phyloP scores from a whole-genome alignment of 2,113 vertebrate species.

The Psilopsiagon aymara region DNA sequence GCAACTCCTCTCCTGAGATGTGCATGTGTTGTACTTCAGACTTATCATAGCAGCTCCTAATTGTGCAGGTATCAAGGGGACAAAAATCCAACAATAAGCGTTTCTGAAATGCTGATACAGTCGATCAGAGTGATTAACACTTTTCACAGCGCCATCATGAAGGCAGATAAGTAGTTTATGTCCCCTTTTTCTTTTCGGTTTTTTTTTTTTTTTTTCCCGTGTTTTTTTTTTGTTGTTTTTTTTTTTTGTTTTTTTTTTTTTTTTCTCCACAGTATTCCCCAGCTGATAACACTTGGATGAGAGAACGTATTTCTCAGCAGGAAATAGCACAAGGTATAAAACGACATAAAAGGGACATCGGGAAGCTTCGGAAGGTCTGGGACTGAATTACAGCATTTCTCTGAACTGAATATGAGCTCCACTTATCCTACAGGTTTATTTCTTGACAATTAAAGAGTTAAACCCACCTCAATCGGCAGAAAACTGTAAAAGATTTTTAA shows the following conservation, averaged over 20 bases:
- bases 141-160: no score
- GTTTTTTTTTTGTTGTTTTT: no score
- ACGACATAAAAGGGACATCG: background rate
- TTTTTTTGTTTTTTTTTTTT: no score
- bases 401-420: background rate
- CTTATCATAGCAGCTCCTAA: no score
- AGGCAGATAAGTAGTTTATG: no score
- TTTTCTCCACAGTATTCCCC: background rate
- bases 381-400: background rate
- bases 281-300: background rate
- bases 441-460: background rate
- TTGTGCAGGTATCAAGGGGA: no score
- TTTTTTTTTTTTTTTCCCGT: fast-evolving
- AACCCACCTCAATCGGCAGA: background rate
- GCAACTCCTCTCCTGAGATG: no score
- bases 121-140: no score
- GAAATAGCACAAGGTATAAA: fast-evolving
- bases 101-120: no score
- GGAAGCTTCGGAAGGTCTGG: background rate
- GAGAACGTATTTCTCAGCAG: background rate
- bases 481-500: background rate
- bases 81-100: no score
- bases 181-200: background rate
- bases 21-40: no score
- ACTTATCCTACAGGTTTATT: background rate